Conservation (phyloP, 2,797 vertebrate species). For the Enteromius trimaculatus region DNA sequence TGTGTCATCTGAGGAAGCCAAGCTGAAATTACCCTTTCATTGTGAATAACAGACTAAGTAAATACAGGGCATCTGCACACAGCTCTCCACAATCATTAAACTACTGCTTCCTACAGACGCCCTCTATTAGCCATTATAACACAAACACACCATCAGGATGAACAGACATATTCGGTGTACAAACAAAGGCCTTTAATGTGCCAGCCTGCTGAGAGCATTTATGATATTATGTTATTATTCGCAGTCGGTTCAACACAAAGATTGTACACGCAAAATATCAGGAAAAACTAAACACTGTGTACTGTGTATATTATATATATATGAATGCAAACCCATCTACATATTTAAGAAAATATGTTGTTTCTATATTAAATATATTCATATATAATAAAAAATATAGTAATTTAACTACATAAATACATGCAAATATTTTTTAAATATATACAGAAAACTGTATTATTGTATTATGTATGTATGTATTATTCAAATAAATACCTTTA, state of each 20-base stretch:
- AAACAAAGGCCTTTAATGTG: slow-evolving; percentile 28
- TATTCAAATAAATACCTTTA: too few relatives aligned
- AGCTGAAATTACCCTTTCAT: slow-evolving; percentile 58
- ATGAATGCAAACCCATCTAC: too few relatives aligned
- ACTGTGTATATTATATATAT: too few relatives aligned
- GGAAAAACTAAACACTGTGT: not conserved
- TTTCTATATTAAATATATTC: too few relatives aligned
- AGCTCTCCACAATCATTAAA: slow-evolving; percentile 74
- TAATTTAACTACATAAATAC: not conserved
- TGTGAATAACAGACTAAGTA: slow-evolving; percentile 64
- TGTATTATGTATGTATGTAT: too few relatives aligned
- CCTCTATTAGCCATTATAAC: slow-evolving; percentile 46
- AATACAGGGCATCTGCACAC: slow-evolving; percentile 76
- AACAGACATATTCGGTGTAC: slow-evolving; percentile 22
- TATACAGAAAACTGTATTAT: too few relatives aligned
- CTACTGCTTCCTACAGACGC: slow-evolving; percentile 47
- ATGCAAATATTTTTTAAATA: too few relatives aligned
- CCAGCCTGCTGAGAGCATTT: not conserved
- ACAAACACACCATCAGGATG: slow-evolving; percentile 28
- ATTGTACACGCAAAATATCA: not conserved
- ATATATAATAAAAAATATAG: too few relatives aligned
- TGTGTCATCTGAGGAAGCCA: slow-evolving; percentile 55
- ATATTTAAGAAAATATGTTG: too few relatives aligned
- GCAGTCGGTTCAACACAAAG: not conserved
- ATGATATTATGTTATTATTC: not conserved